Evolutionary conservation across 1,140 invertebrate genomes (phyloP).

Genomic region (Caenorhabditis inopinata): DNA sequence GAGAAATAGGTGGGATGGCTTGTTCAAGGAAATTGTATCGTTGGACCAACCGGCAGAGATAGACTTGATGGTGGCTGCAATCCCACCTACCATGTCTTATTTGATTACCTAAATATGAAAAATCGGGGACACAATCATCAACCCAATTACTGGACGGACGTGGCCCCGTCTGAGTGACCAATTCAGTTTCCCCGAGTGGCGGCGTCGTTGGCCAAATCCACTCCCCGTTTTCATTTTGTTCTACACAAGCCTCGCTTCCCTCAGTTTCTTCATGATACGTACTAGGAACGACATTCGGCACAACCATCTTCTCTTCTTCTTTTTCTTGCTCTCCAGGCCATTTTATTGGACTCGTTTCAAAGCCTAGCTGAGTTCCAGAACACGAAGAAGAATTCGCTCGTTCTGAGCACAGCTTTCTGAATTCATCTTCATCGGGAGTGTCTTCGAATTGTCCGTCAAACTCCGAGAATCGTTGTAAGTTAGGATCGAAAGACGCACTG

Average conservation of each 20-base stretch:
- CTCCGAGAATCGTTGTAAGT: not conserved
- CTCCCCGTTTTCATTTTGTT: slow-evolving; percentile 4
- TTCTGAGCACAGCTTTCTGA: slow-evolving; percentile 2
- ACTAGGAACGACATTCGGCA: not conserved
- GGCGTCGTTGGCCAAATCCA: slow-evolving; percentile 15
- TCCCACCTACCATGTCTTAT: slow-evolving; percentile 6
- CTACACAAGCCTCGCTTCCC: not conserved
- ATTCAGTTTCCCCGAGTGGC: slow-evolving; percentile 9
- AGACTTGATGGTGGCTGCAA: slow-evolving; percentile 16
- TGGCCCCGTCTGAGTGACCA: not conserved
- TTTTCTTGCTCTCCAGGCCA: slow-evolving; percentile 8
- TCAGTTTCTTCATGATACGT: not conserved
- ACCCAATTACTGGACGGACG: not conserved
- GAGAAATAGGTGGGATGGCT: slow-evolving; percentile 1
- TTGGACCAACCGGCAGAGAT: not conserved
- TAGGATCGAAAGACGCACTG: not conserved
- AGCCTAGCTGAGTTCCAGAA: not conserved
- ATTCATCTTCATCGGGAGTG: not conserved
- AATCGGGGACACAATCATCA: not conserved
- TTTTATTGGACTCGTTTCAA: not conserved
- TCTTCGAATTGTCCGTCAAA: slow-evolving; percentile 13
- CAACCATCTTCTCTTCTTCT: not conserved
- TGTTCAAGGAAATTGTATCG: not conserved
- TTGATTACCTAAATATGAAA: slow-evolving; percentile 16
- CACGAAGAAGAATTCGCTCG: not conserved